Percentiles rank a stretch among this genome's conserved stretches.
phyloP scores from a whole-genome alignment of 2,113 vertebrate genomes.

The Promerops cafer region DNA sequence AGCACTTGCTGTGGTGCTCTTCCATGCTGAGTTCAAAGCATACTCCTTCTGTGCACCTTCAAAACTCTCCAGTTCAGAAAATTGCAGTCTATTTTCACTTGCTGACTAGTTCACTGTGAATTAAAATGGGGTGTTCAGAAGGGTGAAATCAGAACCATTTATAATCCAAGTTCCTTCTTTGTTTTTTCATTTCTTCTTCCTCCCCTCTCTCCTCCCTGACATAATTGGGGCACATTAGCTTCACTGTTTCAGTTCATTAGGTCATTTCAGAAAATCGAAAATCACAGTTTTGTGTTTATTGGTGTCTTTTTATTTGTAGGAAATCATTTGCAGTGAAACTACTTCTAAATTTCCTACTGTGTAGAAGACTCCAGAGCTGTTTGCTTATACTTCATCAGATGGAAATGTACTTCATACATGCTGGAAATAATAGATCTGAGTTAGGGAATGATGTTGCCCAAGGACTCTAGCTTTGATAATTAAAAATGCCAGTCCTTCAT shows the following conservation, averaged over 20 bases:
- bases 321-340: not conserved
- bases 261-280: conserved; percentile 8
- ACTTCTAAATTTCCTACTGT: not conserved
- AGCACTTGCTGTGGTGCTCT: not conserved
- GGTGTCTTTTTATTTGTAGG: not conserved
- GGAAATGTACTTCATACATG: no score
- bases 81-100: not conserved
- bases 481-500: not conserved
- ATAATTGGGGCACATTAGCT: conserved; percentile 31
- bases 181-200: not conserved
- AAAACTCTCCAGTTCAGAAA: not conserved
- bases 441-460: not conserved
- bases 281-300: conserved; percentile 2
- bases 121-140: not conserved
- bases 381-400: conserved; percentile 18
- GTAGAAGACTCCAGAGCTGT: not conserved
- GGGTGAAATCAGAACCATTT: not conserved
- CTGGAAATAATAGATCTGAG: conserved; percentile 4
- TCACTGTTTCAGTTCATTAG: conserved; percentile 34
- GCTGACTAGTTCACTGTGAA: not conserved
- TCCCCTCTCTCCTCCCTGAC: not conserved
- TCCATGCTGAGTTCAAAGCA: not conserved
- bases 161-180: not conserved
- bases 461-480: not conserved
- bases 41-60: not conserved